A percentile compares a stretch with the other conserved stretches of the same genome.
These are phyloP conservation scores for Sebastes taczanowskii DNA, from an alignment of 2,797 vertebrate genomes.

Conservation along the genomic window DNA sequence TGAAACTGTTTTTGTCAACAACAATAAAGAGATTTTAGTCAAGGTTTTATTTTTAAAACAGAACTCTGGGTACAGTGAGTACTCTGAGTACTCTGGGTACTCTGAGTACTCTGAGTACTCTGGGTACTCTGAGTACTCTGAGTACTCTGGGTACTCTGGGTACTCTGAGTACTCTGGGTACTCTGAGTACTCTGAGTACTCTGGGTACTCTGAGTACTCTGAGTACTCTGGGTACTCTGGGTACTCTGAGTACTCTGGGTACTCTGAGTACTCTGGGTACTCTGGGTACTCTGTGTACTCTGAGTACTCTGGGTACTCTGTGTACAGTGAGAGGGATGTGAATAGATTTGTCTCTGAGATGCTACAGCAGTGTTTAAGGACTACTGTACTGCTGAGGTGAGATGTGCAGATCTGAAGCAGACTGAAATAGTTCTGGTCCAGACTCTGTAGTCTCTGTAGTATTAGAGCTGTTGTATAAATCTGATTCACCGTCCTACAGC, in stretches of 20 bases:
- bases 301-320: no score
- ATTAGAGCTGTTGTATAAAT: slow-evolving; percentile 65
- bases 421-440: slow-evolving; percentile 55
- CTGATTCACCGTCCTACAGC: slow-evolving; percentile 68
- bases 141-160: not conserved
- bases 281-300: not conserved
- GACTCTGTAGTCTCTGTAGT: slow-evolving; percentile 54
- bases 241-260: not conserved
- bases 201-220: not conserved
- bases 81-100: no score
- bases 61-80: not conserved
- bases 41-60: no score
- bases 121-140: not conserved
- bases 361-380: not conserved
- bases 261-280: not conserved
- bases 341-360: slow-evolving; percentile 8
- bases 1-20: no score
- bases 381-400: slow-evolving; percentile 1
- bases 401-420: slow-evolving; percentile 32
- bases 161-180: not conserved
- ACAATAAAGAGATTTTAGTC: no score
- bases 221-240: not conserved
- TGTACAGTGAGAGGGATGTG: not conserved
- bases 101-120: not conserved
- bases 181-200: no score